phyloP scores from a whole-genome alignment of 2,113 vertebrate genomes.

The Gopherus evgoodei region DNA sequence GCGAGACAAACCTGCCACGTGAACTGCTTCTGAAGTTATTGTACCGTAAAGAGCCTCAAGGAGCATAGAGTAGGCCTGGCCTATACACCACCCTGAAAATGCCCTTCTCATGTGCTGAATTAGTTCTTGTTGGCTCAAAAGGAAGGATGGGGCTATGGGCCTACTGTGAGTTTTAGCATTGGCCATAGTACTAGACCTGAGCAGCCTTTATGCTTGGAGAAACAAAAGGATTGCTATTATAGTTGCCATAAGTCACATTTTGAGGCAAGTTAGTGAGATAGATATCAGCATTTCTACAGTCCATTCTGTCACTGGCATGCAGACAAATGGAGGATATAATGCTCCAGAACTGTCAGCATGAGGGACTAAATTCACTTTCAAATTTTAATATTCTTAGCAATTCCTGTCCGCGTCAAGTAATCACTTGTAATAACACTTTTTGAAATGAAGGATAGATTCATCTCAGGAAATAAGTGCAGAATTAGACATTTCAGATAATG shows the following conservation, averaged over 20 bases:
- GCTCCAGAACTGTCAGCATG: not conserved
- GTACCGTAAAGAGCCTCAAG: not conserved
- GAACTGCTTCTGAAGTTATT: not conserved
- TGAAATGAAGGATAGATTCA: not conserved
- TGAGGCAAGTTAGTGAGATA: not conserved
- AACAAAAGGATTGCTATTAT: not conserved
- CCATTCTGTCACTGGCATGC: not conserved
- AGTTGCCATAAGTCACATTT: not conserved
- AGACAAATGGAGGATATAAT: not conserved
- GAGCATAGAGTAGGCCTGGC: not conserved
- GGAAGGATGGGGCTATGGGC: accelerated
- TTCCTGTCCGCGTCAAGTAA: not conserved
- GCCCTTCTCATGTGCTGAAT: not conserved
- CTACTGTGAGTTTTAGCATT: not conserved
- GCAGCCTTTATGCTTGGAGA: not conserved
- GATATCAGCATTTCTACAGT: not conserved
- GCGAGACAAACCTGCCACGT: not conserved
- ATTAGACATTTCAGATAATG: not conserved
- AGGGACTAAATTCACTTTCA: not conserved
- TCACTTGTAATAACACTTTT: not conserved
- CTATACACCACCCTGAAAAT: not conserved
- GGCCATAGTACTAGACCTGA: not conserved
- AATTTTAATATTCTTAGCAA: not conserved
- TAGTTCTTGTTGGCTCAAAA: not conserved
- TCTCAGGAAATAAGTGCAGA: not conserved